Conservation (phyloP, 2,113 vertebrate species). For the Mormyrus lacerda region DNA sequence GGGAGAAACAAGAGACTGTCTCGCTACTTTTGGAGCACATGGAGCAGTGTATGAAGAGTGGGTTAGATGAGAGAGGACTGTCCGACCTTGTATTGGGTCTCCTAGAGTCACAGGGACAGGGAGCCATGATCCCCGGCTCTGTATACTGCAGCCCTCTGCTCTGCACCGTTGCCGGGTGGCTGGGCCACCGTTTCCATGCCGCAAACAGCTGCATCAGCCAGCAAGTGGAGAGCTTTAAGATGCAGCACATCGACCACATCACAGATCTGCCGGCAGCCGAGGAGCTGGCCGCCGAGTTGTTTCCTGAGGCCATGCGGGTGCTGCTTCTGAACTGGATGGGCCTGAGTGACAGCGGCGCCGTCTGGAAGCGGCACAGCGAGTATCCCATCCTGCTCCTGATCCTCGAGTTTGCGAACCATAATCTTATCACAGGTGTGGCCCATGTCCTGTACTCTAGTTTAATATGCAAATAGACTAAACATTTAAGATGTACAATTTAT, state of each 20-base stretch:
- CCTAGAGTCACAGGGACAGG: slow-evolving; percentile 42
- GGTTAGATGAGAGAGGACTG: slow-evolving; percentile 45
- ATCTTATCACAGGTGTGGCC: slow-evolving; percentile 73
- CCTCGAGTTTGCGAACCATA: slow-evolving; percentile 73
- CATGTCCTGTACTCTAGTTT: slow-evolving; percentile 73
- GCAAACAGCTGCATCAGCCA: slow-evolving; percentile 64
- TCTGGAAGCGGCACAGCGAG: slow-evolving; percentile 64
- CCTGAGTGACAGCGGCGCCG: slow-evolving; percentile 53
- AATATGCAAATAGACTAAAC: slow-evolving; percentile 55
- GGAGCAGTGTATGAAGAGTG: slow-evolving; percentile 38
- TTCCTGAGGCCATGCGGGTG: slow-evolving; percentile 66
- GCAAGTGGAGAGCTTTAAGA: slow-evolving; percentile 66
- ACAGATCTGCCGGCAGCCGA: slow-evolving; percentile 68
- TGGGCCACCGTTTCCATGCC: slow-evolving; percentile 61
- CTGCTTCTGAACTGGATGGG: slow-evolving; percentile 73
- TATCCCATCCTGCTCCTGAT: slow-evolving; percentile 71
- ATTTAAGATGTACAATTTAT: not conserved
- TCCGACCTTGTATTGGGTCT: slow-evolving; percentile 46
- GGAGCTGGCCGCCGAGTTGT: slow-evolving; percentile 59
- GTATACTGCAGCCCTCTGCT: slow-evolving; percentile 59
- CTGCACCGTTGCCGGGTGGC: slow-evolving; percentile 55
- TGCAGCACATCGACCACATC: slow-evolving; percentile 66
- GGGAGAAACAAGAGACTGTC: slow-evolving; percentile 36
- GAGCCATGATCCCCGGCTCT: slow-evolving; percentile 28
- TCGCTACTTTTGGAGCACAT: slow-evolving; percentile 49